Evolutionary conservation across 2,797 vertebrate genomes (phyloP), one percentile per base, ranked within the genome.

Genomic region (Melanogrammus aeglefinus): DNA sequence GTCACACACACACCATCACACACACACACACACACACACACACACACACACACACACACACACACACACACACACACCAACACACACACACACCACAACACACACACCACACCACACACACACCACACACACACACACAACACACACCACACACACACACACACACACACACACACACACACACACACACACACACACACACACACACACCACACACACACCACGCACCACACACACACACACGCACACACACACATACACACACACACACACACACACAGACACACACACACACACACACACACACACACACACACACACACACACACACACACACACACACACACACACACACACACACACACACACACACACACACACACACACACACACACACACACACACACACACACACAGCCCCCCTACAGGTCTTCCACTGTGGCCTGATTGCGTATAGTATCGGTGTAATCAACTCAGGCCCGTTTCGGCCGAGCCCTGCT

Each of bases 11-110:
- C 36, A 41, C 36, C 31, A 31, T 1, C 29, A 41, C 36, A 51
- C 74, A 57, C 27, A 75, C 27, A 75, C 44, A 27, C 70, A 72
- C 70, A 72, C 70, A 72, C 70, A 27, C 70, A 72, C 70, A 72
- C 70, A 27, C 70, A 72, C 70, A 29, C 70, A 27, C 70, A 72
- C 70, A 72, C 70, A 27, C 70, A 72, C 70, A 29, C 70, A 27
- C 70, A 72, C 70, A 13, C 70, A 72, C 70, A 33, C 27, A 13
- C 70, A 72, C 70, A 72, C 70, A 13, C 70, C n/a, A n/a, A 38
- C 36, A 38, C n/a, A n/a, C n/a, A n/a, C n/a, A n/a, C n/a, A n/a
- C n/a, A n/a, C n/a, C n/a, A 27, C 70, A 72, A n/a, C n/a, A n/a
- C 70, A 13, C 70, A 38, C 36, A 38, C 36, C 36, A 7, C 35